Conservation (phyloP, 2,113 vertebrate genomes). For the Dicentrarchus labrax region DNA sequence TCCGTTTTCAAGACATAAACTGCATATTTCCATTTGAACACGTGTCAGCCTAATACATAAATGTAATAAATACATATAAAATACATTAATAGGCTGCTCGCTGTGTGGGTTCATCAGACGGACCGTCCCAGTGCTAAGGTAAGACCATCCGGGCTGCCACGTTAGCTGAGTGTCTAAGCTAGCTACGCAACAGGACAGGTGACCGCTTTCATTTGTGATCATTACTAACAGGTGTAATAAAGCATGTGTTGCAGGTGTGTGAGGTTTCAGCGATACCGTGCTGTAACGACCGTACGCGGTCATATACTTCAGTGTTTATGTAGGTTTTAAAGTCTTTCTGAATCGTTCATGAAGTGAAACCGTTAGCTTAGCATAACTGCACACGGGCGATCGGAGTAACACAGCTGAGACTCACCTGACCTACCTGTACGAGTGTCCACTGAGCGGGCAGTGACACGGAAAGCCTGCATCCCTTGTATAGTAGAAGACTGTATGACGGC, state of each 20-base stretch:
- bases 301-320: background rate
- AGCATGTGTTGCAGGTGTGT: background rate
- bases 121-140: conserved; percentile 46
- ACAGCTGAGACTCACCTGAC: background rate
- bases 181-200: conserved; percentile 42
- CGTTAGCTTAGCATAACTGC: conserved; percentile 39
- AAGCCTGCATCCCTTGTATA: background rate
- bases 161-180: conserved; percentile 43
- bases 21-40: background rate
- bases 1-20: background rate
- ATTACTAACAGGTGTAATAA: background rate
- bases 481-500: background rate
- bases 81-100: background rate
- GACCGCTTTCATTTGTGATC: background rate
- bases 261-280: background rate
- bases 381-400: background rate
- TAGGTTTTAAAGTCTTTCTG: background rate
- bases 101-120: background rate
- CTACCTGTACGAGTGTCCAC: conserved; percentile 25
- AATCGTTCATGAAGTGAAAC: background rate
- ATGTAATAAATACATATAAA: background rate
- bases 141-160: conserved; percentile 37
- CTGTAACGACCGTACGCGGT: too few species aligned
- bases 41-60: background rate
- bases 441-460: background rate